Base-by-base conservation (phyloP, 2,113 vertebrate genomes). In the Ptyas mucosa region DNA sequence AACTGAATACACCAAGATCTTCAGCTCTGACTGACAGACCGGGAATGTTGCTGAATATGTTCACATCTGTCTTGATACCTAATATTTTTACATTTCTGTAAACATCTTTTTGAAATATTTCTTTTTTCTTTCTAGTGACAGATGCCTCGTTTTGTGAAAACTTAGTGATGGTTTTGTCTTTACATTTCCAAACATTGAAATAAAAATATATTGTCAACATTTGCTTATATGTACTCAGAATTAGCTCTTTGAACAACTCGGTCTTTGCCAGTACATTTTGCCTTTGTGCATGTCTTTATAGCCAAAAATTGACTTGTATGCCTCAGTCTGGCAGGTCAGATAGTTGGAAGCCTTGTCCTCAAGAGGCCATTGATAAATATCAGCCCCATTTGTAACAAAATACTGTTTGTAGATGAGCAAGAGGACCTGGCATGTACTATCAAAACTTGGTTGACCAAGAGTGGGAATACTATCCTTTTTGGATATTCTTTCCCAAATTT, bases 71-170 rank as follows among this genome's bases (percentile, higher is more conserved):
- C 98, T 98, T 90, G 69, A 97, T 97, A 97, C 97, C 98, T 98
- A 98, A 98, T 98, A 98, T 98, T 98, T 98, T 98, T 98, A 98
- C 98, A 97, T 98, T 97, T 98, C 97, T 98, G 98, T 98, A 98
- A 98, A 98, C 98, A 98, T 98, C 98, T 97, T 97, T 98, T 97
- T 97, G 97, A 98, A 98, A 98, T 97, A 98, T 98, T 98, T 98
- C 97, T 95, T 97, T 97, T 97, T 96, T 97, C 95, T 96, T 97
- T 98, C 97, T 97, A 97, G 97, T 88, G 97, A 98, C 98, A 98
- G 98, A 98, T 98, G 98, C 98, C 97, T 98, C 97, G 94, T 97
- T 98, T 97, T 97, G 97, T 97, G 97, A 97, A 98, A 98, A 97
- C 98, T 97, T 97, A 97, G 97, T 94, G 97, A 98, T 95, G 96